Base-by-base conservation (phyloP, 2,888 invertebrate species). In the Salticus scenicus region DNA sequence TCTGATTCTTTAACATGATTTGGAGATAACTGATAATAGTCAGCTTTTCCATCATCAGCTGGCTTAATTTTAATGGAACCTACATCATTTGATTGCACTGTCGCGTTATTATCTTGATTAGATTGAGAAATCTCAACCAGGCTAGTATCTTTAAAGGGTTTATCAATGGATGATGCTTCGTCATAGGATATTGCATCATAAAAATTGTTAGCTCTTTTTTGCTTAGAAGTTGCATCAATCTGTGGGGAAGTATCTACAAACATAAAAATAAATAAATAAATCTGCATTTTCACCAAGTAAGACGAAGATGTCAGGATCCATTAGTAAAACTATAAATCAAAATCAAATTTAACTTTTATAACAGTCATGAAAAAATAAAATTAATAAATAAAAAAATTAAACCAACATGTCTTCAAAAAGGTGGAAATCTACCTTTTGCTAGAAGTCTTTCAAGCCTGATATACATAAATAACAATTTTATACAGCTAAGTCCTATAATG, bases 1-100 rank as follows among this genome's bases (percentile, higher is more conserved):
- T 80, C 76, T 64, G 66, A 51, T 10, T 71, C 79, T 72, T 80
- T 80, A 24, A 76, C 42, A 71, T 63, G 67, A 51, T 78, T 82
- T 8, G 70, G 66, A 10, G 84, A 80, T 73, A 88, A 69, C 64
- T 87, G 81, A 47, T 78, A 78, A 71, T 88, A 88, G 37, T 81
- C 78, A n/a, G 82, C 81, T 78, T 88, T 88, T n/a, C 82, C 82
- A 66, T 87, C 87, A 37, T 78, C 82, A 17, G 86, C 80, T 63
- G 71, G 63, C 27, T 78, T 82, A 51, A 51, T 87, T 31, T 75
- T 66, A 73, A 5, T 57, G 20, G 7, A 1, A 57, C 1, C 1
- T 12, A 57, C 57, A 57, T 57, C 24, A 57, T 57, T 57, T 24
- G 57, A 20, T 24, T 57, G 57, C 2, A 20, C 20, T 24, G 42